phyloP scores from a whole-genome alignment of 2,797 vertebrate species.

The Crax fasciolata region DNA sequence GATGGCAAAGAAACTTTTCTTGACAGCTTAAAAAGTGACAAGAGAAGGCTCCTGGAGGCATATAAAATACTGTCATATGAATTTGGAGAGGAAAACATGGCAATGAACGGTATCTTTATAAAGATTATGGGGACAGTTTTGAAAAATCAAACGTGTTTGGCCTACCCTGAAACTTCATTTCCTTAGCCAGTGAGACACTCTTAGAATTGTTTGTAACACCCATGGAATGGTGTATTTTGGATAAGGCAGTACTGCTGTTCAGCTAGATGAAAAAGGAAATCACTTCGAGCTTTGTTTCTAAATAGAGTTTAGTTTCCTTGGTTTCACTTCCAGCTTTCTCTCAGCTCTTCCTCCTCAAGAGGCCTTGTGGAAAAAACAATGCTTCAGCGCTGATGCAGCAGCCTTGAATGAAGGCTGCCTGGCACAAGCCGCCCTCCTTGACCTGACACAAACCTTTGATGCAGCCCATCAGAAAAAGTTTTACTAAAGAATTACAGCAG shows the following conservation, averaged over 20 bases:
- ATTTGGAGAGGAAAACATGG: not conserved
- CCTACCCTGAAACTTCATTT: not conserved
- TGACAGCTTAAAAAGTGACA: not conserved
- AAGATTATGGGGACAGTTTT: not conserved
- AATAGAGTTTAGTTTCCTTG: slow-evolving; percentile 4
- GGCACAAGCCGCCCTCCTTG: slow-evolving; percentile 14
- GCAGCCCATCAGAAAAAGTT: slow-evolving; percentile 36
- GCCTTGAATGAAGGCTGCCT: slow-evolving; percentile 48
- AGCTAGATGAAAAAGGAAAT: not conserved
- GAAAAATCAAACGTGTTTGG: not conserved
- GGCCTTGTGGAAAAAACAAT: slow-evolving; percentile 45
- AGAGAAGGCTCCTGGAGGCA: not conserved
- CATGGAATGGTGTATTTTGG: not conserved
- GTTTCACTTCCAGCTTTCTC: slow-evolving; percentile 46
- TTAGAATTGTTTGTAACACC: not conserved
- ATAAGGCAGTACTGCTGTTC: not conserved
- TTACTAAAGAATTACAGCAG: not conserved
- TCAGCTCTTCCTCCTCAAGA: slow-evolving; percentile 49
- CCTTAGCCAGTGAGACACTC: not conserved
- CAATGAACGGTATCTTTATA: not conserved
- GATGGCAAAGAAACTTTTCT: not conserved
- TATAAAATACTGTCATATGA: not conserved
- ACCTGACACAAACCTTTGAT: slow-evolving; percentile 39
- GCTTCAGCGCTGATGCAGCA: not conserved
- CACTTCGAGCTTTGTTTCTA: not conserved